Percentiles rank a stretch among this genome's conserved stretches.
Conservation (phyloP, 2,888 invertebrate species). For the Ischnura elegans region DNA sequence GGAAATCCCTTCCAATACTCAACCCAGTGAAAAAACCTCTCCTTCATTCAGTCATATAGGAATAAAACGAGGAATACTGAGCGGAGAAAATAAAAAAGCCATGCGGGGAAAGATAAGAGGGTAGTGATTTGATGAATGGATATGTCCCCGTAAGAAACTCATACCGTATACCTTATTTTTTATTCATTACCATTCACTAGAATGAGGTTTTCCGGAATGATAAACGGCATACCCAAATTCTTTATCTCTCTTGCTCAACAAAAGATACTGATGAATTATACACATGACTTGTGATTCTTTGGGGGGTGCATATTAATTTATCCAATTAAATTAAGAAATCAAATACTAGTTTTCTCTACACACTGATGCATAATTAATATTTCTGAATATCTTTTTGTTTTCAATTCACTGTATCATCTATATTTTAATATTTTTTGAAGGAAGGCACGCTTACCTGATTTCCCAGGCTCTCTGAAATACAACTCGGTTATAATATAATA, state of each 20-base stretch:
- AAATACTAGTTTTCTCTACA: neutral
- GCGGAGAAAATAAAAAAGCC: neutral
- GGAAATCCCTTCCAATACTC: constrained; percentile 47
- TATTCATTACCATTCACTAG: neutral
- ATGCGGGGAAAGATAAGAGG: neutral
- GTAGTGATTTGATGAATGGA: constrained; percentile 6
- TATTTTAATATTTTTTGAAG: neutral
- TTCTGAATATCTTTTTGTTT: neutral
- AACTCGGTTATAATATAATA: no score
- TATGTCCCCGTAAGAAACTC: neutral
- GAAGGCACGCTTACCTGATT: neutral
- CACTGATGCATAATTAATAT: neutral
- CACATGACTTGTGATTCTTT: neutral
- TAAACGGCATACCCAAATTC: neutral
- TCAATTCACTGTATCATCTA: neutral
- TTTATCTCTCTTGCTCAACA: neutral
- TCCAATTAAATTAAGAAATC: neutral
- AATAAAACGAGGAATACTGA: constrained; percentile 12
- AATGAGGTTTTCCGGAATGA: neutral
- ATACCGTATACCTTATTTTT: neutral
- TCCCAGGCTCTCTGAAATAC: no score
- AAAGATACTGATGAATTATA: neutral
- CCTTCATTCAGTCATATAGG: constrained; percentile 27
- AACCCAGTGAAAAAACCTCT: constrained; percentile 24
- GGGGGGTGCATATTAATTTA: neutral